Conservation (phyloP, 1,140 invertebrate genomes). For the Varroa destructor region DNA sequence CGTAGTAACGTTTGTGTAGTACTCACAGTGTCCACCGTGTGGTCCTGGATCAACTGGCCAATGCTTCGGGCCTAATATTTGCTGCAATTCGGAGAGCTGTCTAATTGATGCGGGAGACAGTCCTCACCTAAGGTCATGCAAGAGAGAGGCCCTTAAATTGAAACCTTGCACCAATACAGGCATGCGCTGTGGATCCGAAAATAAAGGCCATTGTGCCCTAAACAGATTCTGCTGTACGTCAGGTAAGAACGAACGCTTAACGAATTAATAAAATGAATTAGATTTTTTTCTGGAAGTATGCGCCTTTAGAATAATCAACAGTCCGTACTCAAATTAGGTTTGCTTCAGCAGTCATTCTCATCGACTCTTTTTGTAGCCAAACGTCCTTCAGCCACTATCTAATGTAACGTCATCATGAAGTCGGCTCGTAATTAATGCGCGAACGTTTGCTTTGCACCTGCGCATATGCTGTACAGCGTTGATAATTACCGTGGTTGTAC, state of each 20-base stretch:
- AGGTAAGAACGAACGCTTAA: background rate
- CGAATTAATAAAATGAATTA: background rate
- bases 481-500: too few relatives aligned
- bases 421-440: too few relatives aligned
- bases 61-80: slow-evolving; percentile 22
- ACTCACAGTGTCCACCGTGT: slow-evolving; percentile 11
- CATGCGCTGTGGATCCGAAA: slow-evolving; percentile 2
- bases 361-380: too few relatives aligned
- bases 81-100: slow-evolving; percentile 10
- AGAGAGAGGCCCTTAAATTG: slow-evolving; percentile 10
- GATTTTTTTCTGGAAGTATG: background rate
- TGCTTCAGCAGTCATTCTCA: too few relatives aligned
- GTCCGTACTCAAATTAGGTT: too few relatives aligned
- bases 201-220: slow-evolving; percentile 19
- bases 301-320: too few relatives aligned
- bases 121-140: background rate
- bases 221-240: slow-evolving; percentile 22
- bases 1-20: slow-evolving; percentile 6
- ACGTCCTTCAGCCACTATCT: too few relatives aligned
- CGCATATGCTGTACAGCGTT: too few relatives aligned
- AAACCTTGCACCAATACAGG: slow-evolving; percentile 6
- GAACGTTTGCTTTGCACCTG: too few relatives aligned
- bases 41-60: slow-evolving; percentile 9
- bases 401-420: too few relatives aligned
- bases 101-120: background rate